Evolutionary conservation across 2,888 invertebrate genomes (phyloP).

Genomic region (Cryptosula pallasiana): DNA sequence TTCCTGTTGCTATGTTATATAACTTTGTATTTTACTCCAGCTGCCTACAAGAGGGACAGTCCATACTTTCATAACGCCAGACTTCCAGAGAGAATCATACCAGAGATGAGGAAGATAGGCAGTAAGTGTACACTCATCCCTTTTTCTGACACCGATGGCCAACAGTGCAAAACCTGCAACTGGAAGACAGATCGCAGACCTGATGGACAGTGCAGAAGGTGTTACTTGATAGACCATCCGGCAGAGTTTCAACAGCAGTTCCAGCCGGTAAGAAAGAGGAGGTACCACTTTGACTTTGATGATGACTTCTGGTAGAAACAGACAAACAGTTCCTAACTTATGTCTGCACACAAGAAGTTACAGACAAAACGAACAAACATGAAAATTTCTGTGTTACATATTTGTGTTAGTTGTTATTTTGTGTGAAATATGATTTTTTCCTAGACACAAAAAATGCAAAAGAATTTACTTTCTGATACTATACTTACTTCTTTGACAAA

Average conservation of each 20-base stretch:
- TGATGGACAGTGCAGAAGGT: conserved; percentile 5
- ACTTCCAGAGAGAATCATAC: conserved; percentile 16
- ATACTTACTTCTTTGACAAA: too few relatives aligned
- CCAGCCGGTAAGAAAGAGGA: neutral
- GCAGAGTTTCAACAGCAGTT: neutral
- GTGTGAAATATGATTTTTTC: too few relatives aligned
- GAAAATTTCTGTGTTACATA: too few relatives aligned
- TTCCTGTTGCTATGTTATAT: too few relatives aligned
- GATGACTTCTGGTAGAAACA: neutral
- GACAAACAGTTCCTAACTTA: too few relatives aligned
- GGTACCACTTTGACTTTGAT: neutral
- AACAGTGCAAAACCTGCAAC: neutral
- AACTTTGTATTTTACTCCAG: neutral
- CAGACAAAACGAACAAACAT: too few relatives aligned
- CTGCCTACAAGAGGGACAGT: neutral
- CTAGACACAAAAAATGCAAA: too few relatives aligned
- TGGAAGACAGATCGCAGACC: neutral
- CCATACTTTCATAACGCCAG: neutral
- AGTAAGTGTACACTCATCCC: neutral
- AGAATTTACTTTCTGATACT: too few relatives aligned
- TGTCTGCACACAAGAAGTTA: too few relatives aligned
- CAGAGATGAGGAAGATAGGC: neutral
- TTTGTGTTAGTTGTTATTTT: too few relatives aligned
- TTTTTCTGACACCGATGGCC: neutral
- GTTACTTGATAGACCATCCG: conserved; percentile 8